Percentiles rank a stretch among this genome's conserved stretches.
phyloP scores from a whole-genome alignment of 2,888 invertebrate genomes.

The Thysanoteuthis rhombus region DNA sequence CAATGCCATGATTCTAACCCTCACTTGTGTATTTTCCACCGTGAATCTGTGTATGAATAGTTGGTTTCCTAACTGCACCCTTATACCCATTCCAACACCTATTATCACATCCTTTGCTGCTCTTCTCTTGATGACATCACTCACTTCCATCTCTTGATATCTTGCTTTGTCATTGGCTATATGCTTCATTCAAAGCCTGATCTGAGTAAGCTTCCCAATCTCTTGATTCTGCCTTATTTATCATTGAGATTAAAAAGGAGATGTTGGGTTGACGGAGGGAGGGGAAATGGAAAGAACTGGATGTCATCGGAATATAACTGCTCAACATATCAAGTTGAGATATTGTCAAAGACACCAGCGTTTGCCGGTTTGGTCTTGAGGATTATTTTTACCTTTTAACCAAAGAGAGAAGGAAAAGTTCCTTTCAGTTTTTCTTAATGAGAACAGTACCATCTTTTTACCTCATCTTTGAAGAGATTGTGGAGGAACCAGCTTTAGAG shows the following conservation, averaged over 20 bases:
- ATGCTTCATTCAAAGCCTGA: background rate
- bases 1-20: background rate
- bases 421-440: background rate
- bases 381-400: background rate
- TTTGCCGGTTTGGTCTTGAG: background rate
- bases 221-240: background rate
- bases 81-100: background rate
- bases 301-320: background rate
- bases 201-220: background rate
- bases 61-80: background rate
- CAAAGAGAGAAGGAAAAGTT: background rate
- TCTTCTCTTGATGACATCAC: background rate
- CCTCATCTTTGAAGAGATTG: background rate
- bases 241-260: background rate
- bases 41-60: background rate
- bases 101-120: background rate
- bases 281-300: background rate
- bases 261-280: background rate
- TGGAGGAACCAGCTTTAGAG: background rate
- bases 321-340: background rate
- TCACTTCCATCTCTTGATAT: background rate
- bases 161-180: slow-evolving; percentile 1
- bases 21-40: background rate
- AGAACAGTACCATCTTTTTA: background rate
- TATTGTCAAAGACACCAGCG: background rate